Conservation (phyloP, 1,140 invertebrate species). For the Pectinophora gossypiella region DNA sequence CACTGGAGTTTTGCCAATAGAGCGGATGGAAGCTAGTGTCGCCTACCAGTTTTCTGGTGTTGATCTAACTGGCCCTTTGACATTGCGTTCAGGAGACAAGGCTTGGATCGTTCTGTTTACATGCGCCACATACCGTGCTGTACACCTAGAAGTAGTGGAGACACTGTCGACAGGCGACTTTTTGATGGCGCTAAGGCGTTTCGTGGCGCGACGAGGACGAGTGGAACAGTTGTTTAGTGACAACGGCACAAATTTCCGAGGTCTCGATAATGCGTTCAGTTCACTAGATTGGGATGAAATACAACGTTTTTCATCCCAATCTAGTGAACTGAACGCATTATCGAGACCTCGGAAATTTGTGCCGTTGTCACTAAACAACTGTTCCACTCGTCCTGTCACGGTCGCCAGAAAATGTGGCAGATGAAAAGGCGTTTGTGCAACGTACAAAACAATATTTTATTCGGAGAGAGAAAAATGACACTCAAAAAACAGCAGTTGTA, state of each 20-base stretch:
- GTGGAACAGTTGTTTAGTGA: constrained; percentile 51
- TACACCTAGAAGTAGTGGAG: constrained; percentile 47
- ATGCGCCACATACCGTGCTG: constrained; percentile 40
- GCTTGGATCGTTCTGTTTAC: constrained; percentile 20
- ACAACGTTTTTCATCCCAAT: too few relatives aligned
- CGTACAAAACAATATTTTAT: too few relatives aligned
- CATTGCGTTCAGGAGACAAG: constrained; percentile 29
- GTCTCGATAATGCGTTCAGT: constrained; percentile 9
- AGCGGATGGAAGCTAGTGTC: not conserved
- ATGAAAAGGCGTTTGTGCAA: too few relatives aligned
- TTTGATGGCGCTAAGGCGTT: constrained; percentile 34
- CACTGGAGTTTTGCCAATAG: not conserved
- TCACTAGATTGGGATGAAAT: not conserved
- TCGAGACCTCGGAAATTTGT: too few relatives aligned
- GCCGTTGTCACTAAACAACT: too few relatives aligned
- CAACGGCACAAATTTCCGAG: constrained; percentile 54
- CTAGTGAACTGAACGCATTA: too few relatives aligned
- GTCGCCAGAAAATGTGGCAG: too few relatives aligned
- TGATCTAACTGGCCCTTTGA: constrained; percentile 40
- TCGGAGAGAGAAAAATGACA: too few relatives aligned
- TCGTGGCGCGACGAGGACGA: constrained; percentile 40
- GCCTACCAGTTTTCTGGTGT: constrained; percentile 3
- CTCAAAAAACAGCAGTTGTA: too few relatives aligned
- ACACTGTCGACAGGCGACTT: constrained; percentile 34
- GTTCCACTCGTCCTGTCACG: too few relatives aligned